phyloP scores from a whole-genome alignment of 2,888 invertebrate species.

The Drosophila bunnanda region DNA sequence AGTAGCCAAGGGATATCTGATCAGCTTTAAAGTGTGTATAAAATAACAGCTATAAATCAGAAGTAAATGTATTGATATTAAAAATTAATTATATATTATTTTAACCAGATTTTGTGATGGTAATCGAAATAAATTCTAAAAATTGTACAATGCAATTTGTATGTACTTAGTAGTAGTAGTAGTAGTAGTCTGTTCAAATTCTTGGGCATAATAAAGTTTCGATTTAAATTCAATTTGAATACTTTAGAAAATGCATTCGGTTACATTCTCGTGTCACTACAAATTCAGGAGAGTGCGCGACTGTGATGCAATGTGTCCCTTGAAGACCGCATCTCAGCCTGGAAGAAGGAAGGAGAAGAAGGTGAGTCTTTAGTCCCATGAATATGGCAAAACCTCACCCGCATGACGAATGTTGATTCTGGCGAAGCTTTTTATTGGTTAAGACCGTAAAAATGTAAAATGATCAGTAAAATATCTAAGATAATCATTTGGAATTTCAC shows the following conservation, averaged over 20 bases:
- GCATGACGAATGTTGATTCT: no score
- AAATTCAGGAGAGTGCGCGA: not conserved
- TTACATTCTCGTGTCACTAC: not conserved
- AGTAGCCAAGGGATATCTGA: not conserved
- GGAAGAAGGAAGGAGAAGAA: constrained; percentile 7
- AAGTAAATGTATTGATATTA: not conserved
- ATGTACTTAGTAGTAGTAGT: no score
- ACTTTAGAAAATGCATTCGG: not conserved
- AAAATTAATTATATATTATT: not conserved
- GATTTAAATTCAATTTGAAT: not conserved
- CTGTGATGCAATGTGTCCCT: constrained; percentile 74
- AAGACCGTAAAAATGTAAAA: no score
- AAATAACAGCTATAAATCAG: not conserved
- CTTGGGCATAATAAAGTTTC: not conserved
- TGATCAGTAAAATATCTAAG: no score
- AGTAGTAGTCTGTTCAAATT: not conserved
- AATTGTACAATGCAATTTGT: not conserved
- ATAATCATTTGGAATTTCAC: no score
- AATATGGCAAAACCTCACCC: no score
- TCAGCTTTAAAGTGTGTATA: no score
- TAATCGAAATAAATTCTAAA: not conserved
- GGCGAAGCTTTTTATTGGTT: no score
- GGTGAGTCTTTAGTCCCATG: no score
- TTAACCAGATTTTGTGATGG: not conserved
- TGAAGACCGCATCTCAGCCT: constrained; percentile 81